Conservation (phyloP, 2,797 vertebrate species). For the Podarcis lilfordi region DNA sequence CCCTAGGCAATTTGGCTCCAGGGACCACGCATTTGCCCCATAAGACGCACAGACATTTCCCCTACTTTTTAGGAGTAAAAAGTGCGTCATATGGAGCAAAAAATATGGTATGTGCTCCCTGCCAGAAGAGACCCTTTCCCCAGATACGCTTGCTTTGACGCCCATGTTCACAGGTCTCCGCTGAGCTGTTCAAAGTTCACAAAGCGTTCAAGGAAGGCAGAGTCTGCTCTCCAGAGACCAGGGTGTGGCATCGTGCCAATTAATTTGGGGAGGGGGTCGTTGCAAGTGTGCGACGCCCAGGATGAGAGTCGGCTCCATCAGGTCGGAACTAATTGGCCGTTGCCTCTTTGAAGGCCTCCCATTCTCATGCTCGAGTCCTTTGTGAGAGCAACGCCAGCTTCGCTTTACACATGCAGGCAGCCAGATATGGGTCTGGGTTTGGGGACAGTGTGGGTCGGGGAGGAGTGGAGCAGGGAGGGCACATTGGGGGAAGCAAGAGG, state of each 20-base stretch:
- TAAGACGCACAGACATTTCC: too few relatives aligned
- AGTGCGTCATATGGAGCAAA: too few relatives aligned
- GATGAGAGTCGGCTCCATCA: neutral
- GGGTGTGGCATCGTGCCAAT: neutral
- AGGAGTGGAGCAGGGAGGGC: neutral
- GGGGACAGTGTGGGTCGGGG: too few relatives aligned
- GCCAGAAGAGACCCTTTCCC: too few relatives aligned
- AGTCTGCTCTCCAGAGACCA: neutral
- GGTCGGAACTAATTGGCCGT: neutral
- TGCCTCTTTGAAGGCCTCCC: neutral
- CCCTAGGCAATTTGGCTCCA: too few relatives aligned
- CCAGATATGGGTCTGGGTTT: too few relatives aligned
- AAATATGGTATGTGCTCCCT: too few relatives aligned
- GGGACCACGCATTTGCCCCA: too few relatives aligned
- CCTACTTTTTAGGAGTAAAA: too few relatives aligned
- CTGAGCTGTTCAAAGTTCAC: neutral
- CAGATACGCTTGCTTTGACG: neutral
- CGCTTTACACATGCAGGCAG: neutral
- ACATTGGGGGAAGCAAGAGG: too few relatives aligned
- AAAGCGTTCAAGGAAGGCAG: neutral
- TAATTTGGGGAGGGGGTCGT: neutral
- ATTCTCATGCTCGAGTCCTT: neutral
- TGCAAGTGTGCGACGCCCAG: neutral
- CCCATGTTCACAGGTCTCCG: neutral
- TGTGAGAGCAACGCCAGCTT: neutral